Evolutionary conservation across 2,888 invertebrate species (phyloP), one percentile per base, ranked within the genome.

Genomic region (Agonopterix heracliana): DNA sequence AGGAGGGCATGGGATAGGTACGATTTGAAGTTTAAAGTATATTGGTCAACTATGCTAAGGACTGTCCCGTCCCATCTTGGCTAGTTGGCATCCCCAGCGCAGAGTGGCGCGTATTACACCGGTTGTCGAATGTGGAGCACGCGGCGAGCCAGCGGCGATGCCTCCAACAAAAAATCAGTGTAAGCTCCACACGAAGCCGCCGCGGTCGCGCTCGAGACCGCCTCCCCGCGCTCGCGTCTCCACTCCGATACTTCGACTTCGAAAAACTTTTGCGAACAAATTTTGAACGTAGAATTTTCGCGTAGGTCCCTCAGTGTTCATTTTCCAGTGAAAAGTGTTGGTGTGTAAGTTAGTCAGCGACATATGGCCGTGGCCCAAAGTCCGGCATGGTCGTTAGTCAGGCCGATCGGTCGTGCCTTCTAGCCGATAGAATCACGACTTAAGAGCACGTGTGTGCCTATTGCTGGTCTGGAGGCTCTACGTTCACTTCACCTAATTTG

Each of bases 151-250:
- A 71, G 73, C 78, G 71, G 75, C 83, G 81, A 86, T 87, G 87
- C 85, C 87, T 87, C 71, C 81, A 56, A 80, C 84, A 82, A 86
- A 87, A 86, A 88, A 86, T 86, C 87, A 88, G 87, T 88, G 83
- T 87, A 85, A 84, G 83, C 78, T 84, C 75, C 64, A 81, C 79
- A 75, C 74, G 59, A 76, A 71, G 68, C 73, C 78, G 74, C 64
- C 66, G 54, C 86, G 81, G 87, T 81, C 86, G 87, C 77, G 79
- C 78, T 53, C 49, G 45, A 47, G 52, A 57, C 61, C 61, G 60
- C 53, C 52, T 53, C 54, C 57, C 57, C 57, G 55, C 65, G 56
- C 63, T 59, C 60, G 57, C 64, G 55, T 54, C 60, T 60, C 63
- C 64, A 62, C 54, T 64, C 55, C 53, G 51, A 67, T 64, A 61